Conservation (phyloP, 2,113 vertebrate genomes). For the Forbesichthys papilliferus region DNA sequence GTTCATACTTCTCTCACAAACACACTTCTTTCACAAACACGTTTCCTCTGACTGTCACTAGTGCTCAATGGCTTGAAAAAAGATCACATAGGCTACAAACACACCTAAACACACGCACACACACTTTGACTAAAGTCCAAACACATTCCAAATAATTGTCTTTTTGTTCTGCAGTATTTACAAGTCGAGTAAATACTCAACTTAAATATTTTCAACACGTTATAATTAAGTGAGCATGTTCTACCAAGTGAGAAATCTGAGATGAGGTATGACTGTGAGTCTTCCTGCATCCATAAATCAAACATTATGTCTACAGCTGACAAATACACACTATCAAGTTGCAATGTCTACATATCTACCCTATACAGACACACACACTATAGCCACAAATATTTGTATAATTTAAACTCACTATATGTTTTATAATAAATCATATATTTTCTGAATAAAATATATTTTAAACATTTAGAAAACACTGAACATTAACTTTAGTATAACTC, state of each 20-base stretch:
- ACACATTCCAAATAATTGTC: slow-evolving; percentile 23
- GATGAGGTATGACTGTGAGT: slow-evolving; percentile 36
- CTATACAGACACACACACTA: background rate
- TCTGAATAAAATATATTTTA: background rate
- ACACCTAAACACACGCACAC: slow-evolving; percentile 7
- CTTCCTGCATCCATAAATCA: slow-evolving; percentile 62
- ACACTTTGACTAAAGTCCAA: slow-evolving; percentile 11
- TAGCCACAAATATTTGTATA: background rate
- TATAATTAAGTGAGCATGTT: slow-evolving; percentile 45
- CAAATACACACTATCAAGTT: slow-evolving; percentile 58
- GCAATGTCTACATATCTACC: slow-evolving; percentile 39
- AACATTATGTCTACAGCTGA: slow-evolving; percentile 61
- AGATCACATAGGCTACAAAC: background rate
- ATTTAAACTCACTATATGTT: background rate
- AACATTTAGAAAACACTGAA: background rate
- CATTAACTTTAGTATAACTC: too few species aligned
- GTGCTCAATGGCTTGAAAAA: slow-evolving; percentile 38
- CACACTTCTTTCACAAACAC: slow-evolving; percentile 28
- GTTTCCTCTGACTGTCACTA: slow-evolving; percentile 57
- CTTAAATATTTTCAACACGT: slow-evolving; percentile 55
- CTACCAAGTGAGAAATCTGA: slow-evolving; percentile 53
- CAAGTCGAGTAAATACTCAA: slow-evolving; percentile 47
- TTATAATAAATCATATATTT: too few species aligned
- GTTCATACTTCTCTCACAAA: slow-evolving; percentile 51
- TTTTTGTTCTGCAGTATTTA: slow-evolving; percentile 40